These are phyloP conservation scores for Drosophila setosimentum DNA, from an alignment of 2,888 invertebrate species.

Conservation along the genomic window DNA sequence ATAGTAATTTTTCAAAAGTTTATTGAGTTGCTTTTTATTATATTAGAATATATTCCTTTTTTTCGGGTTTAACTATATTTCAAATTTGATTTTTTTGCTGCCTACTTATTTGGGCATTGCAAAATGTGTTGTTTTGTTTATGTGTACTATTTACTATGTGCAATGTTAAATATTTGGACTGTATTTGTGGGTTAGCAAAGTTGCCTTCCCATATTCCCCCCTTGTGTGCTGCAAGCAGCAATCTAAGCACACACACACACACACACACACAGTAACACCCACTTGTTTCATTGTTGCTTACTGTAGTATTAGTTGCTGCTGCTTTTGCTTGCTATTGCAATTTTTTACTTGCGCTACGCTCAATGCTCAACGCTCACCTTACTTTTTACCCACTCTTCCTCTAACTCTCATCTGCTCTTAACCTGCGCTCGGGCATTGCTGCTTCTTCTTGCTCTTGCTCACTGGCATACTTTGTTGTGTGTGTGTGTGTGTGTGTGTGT, in stretches of 20 bases:
- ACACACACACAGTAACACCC: slow-evolving; percentile 7
- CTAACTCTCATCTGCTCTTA: slow-evolving; percentile 16
- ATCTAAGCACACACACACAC: slow-evolving; percentile 22
- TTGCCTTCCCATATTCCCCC: neutral
- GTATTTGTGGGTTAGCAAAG: slow-evolving; percentile 7
- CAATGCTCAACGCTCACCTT: neutral
- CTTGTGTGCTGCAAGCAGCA: slow-evolving; percentile 1
- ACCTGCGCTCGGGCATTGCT: slow-evolving; percentile 25
- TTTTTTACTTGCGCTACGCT: slow-evolving; percentile 38
- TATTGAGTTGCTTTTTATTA: neutral
- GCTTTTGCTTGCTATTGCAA: slow-evolving; percentile 50
- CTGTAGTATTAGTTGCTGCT: neutral
- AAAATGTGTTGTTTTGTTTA: slow-evolving; percentile 26
- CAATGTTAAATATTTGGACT: slow-evolving; percentile 67
- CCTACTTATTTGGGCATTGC: slow-evolving; percentile 1
- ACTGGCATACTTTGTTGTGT: slow-evolving; percentile 16
- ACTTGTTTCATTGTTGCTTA: slow-evolving; percentile 21
- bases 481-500: slow-evolving; percentile 10
- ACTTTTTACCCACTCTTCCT: slow-evolving; percentile 1
- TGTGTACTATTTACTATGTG: slow-evolving; percentile 25
- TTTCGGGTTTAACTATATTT: neutral
- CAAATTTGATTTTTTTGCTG: neutral
- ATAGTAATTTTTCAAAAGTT: neutral
- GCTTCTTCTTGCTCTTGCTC: slow-evolving; percentile 21
- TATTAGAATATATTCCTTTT: neutral